Percentiles rank a stretch among this genome's conserved stretches.
phyloP scores from a whole-genome alignment of 2,888 invertebrate species.

The Eupithecia subumbrata region DNA sequence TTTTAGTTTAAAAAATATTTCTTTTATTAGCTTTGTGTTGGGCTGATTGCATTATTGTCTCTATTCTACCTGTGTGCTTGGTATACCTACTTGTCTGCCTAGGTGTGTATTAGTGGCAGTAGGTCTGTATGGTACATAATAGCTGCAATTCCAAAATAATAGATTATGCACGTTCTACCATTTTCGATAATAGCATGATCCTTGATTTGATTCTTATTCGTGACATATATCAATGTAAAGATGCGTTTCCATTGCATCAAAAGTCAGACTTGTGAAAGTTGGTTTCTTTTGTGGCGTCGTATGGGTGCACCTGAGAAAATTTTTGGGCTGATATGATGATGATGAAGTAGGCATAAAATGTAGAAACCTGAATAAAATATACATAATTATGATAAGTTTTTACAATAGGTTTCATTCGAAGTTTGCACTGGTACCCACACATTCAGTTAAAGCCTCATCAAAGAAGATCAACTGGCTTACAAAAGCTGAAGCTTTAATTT shows the following conservation, averaged over 20 bases:
- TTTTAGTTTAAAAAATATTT: neutral
- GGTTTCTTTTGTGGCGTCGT: neutral
- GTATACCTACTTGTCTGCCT: neutral
- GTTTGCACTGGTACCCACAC: neutral
- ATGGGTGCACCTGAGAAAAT: neutral
- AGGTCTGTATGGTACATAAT: neutral
- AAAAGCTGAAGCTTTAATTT: neutral
- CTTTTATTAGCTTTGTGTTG: neutral
- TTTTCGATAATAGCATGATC: conserved; percentile 41
- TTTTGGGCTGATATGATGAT: neutral
- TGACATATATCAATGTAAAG: conserved; percentile 15
- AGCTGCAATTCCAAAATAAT: conserved; percentile 28
- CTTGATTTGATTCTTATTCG: conserved; percentile 25
- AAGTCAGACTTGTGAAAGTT: neutral
- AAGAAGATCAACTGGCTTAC: neutral
- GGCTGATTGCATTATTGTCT: neutral
- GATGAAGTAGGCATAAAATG: neutral
- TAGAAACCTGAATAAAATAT: neutral
- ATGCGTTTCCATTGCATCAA: neutral
- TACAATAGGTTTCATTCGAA: neutral
- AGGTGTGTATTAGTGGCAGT: neutral
- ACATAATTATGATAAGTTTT: neutral
- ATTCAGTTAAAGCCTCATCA: neutral
- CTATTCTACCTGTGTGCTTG: neutral
- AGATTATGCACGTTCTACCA: conserved; percentile 32